A percentile compares a stretch with the other conserved stretches of the same genome.
Evolutionary conservation across 2,888 invertebrate species (phyloP).

Genomic region (Xestoiulus laeticollis): DNA sequence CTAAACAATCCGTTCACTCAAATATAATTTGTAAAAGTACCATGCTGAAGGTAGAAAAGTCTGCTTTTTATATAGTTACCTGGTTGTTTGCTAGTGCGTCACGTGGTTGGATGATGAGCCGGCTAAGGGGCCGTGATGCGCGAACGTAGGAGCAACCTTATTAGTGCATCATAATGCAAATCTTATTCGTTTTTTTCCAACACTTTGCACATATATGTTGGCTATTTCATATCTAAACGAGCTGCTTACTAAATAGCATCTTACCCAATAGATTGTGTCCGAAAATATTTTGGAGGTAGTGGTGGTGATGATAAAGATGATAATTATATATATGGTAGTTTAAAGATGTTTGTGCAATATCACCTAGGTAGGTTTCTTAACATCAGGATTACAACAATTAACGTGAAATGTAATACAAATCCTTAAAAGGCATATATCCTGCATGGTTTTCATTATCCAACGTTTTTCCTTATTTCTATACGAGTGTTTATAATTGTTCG

Average conservation of each 20-base stretch:
- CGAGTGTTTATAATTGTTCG: conserved; percentile 16
- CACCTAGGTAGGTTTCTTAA: neutral
- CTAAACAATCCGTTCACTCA: conserved; percentile 14
- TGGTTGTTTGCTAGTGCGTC: neutral
- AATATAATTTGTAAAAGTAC: conserved; percentile 14
- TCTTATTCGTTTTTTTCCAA: conserved; percentile 14
- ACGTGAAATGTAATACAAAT: neutral
- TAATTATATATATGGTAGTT: neutral
- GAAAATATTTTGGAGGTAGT: neutral
- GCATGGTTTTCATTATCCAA: neutral
- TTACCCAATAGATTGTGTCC: neutral
- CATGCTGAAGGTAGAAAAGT: conserved; percentile 24
- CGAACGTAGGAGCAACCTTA: conserved; percentile 26
- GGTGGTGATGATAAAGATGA: conserved; percentile 26
- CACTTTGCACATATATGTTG: conserved; percentile 12
- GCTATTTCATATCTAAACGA: neutral
- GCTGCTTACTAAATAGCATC: neutral
- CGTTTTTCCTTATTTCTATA: neutral
- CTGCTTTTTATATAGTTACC: conserved; percentile 18
- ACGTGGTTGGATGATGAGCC: conserved; percentile 18
- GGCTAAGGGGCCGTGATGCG: conserved; percentile 20
- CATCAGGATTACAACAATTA: conserved; percentile 8
- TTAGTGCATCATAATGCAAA: neutral
- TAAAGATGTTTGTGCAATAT: conserved; percentile 14
- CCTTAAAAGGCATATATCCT: conserved; percentile 17